Base-by-base conservation (phyloP, 2,888 invertebrate species). In the Eupithecia dodoneata region DNA sequence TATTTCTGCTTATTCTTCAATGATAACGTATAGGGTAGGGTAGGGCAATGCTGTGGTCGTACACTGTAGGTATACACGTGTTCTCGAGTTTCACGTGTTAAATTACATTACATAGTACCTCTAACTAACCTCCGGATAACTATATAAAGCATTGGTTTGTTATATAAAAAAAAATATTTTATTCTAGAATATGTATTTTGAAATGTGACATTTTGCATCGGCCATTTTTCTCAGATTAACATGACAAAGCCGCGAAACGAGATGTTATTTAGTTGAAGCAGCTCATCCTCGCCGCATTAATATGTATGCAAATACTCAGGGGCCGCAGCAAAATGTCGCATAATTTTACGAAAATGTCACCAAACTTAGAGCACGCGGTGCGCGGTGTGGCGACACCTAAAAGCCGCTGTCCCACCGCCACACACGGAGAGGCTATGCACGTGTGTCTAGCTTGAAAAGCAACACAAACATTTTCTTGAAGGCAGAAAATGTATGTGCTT, bases 271-370 rank as follows among this genome's bases (percentile, higher is more conserved):
- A 83, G 85, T 84, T 81, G 76, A 59, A 73, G 81, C 76, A 82
- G 81, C 83, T 85, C 85, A 85, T 86, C 81, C 80, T 82, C 75
- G 79, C 70, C 81, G 80, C 84, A 87, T 87, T 87, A 87, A 87
- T 86, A 87, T 88, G 85, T 86, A 88, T 87, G 87, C 81, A 86
- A 86, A 86, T 82, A 82, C 73, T 63, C 76, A 78, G 82, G 81
- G 72, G 73, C 81, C 74, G 71, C 80, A 83, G 71, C 42, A 78
- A 75, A 81, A 77, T 74, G 75, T 78, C 80, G 78, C 74, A 75
- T 72, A 75, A 80, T 65, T 80, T 80, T 66, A 47, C 79, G 82
- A 77, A 75, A 80, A 77, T 75, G 75, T 77, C 79, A 75, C 71
- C 67, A 66, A 75, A 79, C 75, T 79, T 80, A 71, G 66, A 77